Evolutionary conservation across 2,113 vertebrate species (phyloP).

Genomic region (Nicator chloris): DNA sequence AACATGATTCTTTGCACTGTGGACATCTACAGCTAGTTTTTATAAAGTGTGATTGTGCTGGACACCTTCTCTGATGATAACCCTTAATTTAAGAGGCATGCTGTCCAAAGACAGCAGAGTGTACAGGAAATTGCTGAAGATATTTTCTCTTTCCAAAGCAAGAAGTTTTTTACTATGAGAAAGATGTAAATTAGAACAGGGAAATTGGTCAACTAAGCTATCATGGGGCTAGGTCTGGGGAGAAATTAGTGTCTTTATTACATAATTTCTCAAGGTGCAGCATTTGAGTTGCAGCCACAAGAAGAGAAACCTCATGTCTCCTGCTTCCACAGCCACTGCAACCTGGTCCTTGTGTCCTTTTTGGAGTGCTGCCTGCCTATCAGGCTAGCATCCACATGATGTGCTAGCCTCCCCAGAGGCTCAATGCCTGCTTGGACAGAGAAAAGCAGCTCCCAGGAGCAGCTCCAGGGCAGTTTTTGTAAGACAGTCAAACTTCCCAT

Average conservation of each 20-base stretch:
- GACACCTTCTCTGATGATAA: background rate
- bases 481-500: background rate
- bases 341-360: background rate
- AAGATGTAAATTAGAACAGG: background rate
- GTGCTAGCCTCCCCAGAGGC: background rate
- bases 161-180: background rate
- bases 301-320: background rate
- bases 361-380: rapidly evolving
- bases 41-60: background rate
- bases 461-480: background rate
- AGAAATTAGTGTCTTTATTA: background rate
- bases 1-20: background rate
- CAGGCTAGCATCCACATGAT: background rate
- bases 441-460: background rate
- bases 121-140: background rate
- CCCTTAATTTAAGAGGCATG: background rate
- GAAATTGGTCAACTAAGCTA: background rate
- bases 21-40: background rate
- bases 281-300: background rate
- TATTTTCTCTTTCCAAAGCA: background rate
- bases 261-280: background rate
- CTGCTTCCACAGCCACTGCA: background rate
- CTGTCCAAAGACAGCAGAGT: background rate
- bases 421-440: background rate
- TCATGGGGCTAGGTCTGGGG: background rate